phyloP scores from a whole-genome alignment of 2,113 vertebrate species.

The Oryzias javanicus region DNA sequence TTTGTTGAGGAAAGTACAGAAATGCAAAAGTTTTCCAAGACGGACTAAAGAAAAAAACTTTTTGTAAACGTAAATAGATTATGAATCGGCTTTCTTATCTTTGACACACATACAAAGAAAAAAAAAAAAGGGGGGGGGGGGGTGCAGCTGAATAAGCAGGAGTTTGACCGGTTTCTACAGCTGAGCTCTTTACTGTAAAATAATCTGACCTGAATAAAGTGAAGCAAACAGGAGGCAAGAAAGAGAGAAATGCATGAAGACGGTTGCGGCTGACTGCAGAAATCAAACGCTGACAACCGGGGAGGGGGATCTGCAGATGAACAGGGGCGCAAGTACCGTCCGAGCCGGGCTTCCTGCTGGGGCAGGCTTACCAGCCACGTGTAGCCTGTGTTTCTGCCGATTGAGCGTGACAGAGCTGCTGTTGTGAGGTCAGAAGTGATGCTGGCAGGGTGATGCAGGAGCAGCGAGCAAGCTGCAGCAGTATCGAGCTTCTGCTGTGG shows the following conservation, averaged over 20 bases:
- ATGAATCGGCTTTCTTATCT: constrained; percentile 24
- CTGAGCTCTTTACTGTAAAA: constrained; percentile 70
- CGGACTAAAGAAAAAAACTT: background rate
- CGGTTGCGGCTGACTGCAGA: constrained; percentile 67
- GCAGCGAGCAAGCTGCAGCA: too few relatives aligned
- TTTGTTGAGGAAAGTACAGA: too few relatives aligned
- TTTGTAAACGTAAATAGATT: constrained; percentile 1
- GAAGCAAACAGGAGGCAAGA: constrained; percentile 59
- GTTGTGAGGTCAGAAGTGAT: too few relatives aligned
- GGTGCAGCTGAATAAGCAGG: constrained; percentile 57
- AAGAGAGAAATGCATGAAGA: constrained; percentile 62
- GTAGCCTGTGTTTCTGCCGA: too few relatives aligned
- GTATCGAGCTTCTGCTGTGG: too few relatives aligned
- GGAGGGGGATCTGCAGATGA: constrained; percentile 59
- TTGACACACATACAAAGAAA: constrained; percentile 50
- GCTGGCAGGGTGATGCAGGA: too few relatives aligned
- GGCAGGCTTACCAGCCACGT: too few relatives aligned
- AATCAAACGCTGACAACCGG: constrained; percentile 70
- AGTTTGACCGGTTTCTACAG: constrained; percentile 46
- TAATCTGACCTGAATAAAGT: constrained; percentile 72
- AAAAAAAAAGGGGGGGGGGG: constrained; percentile 40
- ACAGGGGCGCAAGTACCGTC: constrained; percentile 58
- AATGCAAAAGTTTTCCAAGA: background rate
- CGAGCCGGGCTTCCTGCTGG: constrained; percentile 47
- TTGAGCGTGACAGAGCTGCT: too few relatives aligned